Evolutionary conservation across 2,888 invertebrate genomes (phyloP), one percentile per base, ranked within the genome.

Genomic region (Aleiodes alternator): DNA sequence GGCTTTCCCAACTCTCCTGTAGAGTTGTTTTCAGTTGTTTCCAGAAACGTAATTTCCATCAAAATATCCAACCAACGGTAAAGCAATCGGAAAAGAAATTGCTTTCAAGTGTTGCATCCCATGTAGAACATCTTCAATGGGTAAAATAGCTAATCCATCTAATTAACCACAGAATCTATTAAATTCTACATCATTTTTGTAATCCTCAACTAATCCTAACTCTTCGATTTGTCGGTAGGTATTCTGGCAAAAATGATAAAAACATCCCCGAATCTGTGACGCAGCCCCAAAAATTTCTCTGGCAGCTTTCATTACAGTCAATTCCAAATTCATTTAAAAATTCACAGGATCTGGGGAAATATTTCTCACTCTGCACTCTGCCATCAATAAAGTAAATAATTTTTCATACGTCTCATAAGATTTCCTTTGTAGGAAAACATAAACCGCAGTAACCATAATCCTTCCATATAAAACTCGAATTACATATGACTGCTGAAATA

Each of bases 401-500:
- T 69, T 16, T 16, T 68, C 57, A 31, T 73, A 73, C 4, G 57
- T 57, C 12, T 12, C n/a, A 34, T 69, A 11, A 0, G 50, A 48
- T 57, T 68, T 69, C 7, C 34, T 38, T 14, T 73, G 7, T 8
- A 73, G 50, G 4, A 68, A 48, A 16, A 16, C 16, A 12, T 72
- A 72, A 7, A 23, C 64, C 14, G 31, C 38, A 11, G 76, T 64
- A 9, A 72, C 38, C 34, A 64, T 43, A 29, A 61, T 43, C 6
- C 51, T 69, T 72, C 74, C 57, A 74, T 70, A 50, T 61, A 12
- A 56, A 75, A 72, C 55, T 4, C 64, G 64, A 11, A 72, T 64
- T 1, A 66, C 72, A 31, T 72, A 72, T 3, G 66, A 23, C 55
- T 72, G 72, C 55, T 8, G 31, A 51, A 72, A 64, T 3, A 34